Percentiles rank a stretch among this genome's conserved stretches.
Evolutionary conservation across 2,888 invertebrate species (phyloP).

Genomic region (Macroteleia sp.): DNA sequence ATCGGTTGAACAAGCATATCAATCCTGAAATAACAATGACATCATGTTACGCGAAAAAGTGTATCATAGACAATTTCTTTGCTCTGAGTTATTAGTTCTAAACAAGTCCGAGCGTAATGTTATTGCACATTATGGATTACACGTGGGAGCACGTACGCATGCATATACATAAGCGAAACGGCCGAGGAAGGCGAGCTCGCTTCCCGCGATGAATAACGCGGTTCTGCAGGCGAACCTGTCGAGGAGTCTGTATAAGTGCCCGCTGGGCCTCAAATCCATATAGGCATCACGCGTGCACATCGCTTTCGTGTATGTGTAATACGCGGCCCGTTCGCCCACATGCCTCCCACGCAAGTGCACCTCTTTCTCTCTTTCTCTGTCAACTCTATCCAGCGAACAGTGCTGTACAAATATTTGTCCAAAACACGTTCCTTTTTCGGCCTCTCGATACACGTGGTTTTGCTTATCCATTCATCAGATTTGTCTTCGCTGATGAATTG

Average conservation of each 20-base stretch:
- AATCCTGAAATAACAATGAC: conserved; percentile 56
- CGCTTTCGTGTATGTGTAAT: conserved; percentile 67
- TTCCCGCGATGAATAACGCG: conserved; percentile 48
- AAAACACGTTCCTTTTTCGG: conserved; percentile 37
- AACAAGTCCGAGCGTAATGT: conserved; percentile 17
- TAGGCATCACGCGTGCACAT: conserved; percentile 46
- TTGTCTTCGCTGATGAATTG: conserved; percentile 6
- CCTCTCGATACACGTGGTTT: conserved; percentile 2
- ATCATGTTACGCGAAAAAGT: conserved; percentile 40
- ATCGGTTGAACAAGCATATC: conserved; percentile 9
- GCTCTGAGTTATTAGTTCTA: conserved; percentile 24
- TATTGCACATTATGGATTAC: conserved; percentile 29
- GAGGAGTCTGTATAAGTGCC: conserved; percentile 28
- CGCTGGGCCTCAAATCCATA: conserved; percentile 52
- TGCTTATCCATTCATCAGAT: conserved; percentile 12
- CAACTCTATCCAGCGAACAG: conserved; percentile 1
- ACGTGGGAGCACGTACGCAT: conserved; percentile 48
- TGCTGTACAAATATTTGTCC: conserved; percentile 52
- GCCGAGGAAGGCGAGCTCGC: conserved; percentile 46
- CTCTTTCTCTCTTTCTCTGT: conserved; percentile 6
- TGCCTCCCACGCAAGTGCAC: conserved; percentile 27
- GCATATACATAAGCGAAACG: conserved; percentile 49
- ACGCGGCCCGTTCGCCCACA: conserved; percentile 56
- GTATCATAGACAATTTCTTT: conserved; percentile 46
- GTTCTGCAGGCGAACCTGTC: conserved; percentile 50